phyloP scores from a whole-genome alignment of 2,113 vertebrate species.

The Leucopsar rothschildi region DNA sequence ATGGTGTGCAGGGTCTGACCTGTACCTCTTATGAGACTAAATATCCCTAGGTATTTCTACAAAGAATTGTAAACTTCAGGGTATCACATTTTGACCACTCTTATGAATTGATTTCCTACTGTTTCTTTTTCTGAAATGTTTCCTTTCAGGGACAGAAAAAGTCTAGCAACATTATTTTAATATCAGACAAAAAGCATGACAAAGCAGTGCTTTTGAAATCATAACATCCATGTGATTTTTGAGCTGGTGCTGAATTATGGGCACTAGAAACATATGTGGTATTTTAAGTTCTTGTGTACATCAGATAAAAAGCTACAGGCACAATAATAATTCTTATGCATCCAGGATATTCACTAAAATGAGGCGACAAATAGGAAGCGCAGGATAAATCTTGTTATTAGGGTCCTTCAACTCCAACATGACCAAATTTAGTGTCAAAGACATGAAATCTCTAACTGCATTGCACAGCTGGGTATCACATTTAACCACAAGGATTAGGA shows the following conservation, averaged over 20 bases:
- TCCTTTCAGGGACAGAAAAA: background rate
- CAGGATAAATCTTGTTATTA: background rate
- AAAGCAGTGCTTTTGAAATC: background rate
- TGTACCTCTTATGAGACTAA: background rate
- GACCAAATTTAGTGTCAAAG: constrained; percentile 9
- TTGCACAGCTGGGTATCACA: constrained; percentile 20
- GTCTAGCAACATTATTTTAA: background rate
- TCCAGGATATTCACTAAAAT: background rate
- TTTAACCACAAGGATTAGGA: constrained; percentile 28
- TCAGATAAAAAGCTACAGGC: background rate
- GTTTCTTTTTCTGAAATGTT: constrained; percentile 24
- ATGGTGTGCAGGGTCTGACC: constrained; percentile 23
- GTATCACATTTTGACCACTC: constrained; percentile 10
- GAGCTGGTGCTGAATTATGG: background rate
- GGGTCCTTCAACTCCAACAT: background rate
- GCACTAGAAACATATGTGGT: background rate
- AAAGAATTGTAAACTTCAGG: constrained; percentile 34
- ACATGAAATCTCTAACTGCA: background rate
- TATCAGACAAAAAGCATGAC: background rate
- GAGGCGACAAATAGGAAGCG: background rate
- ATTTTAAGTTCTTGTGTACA: background rate
- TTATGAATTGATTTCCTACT: constrained; percentile 26
- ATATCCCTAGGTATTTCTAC: constrained; percentile 11
- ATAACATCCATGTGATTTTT: background rate
- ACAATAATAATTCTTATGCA: background rate